Base-by-base conservation (phyloP, 2,797 vertebrate genomes). In the Anguilla obscura region DNA sequence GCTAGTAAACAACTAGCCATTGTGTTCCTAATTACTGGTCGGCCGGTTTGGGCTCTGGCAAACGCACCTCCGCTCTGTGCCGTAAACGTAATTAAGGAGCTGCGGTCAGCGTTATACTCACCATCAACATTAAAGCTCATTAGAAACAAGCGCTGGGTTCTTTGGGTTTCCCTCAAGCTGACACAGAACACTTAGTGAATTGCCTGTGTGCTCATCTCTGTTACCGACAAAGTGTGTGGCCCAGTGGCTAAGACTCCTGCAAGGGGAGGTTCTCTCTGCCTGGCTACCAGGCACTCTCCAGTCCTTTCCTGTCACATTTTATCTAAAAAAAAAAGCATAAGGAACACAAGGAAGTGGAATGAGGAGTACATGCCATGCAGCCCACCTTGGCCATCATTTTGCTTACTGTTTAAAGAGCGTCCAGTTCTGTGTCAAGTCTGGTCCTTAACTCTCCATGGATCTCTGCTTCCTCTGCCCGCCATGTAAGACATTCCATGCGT, bases 1-100 rank as follows among this genome's bases (percentile, higher is more conserved):
- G 85, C 10, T 45, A 8, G 87, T 90, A 90, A 90, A 91, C 90
- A 91, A 84, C 91, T 88, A 89, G 80, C 85, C 74, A 52, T 86
- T 90, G 86, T 88, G 88, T 71, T 90, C 84, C 85, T 88, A 89
- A 91, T 90, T 88, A 88, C 86, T 88, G 85, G 58, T 69, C 85
- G 50, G 50, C 30, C 24, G 30, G 45, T 60, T 86, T 90, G 40
- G 58, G 74, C 40, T 54, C 86, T 88, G 89, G 88, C 88, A 90
- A 88, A 89, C 80, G 86, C 79, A 54, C 8, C n/a, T 87, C 69
- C 10, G 50, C 63, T 76, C 48, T 54, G 56, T 16, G 54, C 85
- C 85, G 80, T 86, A 87, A 88, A 90, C 63, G 83, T 33, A 82
- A 85, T 89, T 71, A 24, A 48, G 9, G 18, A 80, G 63, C 3